phyloP scores from a whole-genome alignment of 2,113 vertebrate genomes.

The Delphinapterus leucas region DNA sequence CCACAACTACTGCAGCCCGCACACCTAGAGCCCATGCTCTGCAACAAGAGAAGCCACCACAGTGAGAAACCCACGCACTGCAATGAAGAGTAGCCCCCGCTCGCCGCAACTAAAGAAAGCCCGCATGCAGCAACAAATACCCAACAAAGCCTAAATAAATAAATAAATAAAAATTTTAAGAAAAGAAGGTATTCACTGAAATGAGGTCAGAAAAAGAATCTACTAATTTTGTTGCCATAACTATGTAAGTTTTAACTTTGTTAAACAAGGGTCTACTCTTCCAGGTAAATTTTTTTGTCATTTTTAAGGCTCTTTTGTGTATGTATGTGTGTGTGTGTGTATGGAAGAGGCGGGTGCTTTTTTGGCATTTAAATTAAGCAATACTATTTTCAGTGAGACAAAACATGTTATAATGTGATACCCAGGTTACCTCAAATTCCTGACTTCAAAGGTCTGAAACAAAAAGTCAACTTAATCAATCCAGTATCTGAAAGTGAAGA shows the following conservation, averaged over 20 bases:
- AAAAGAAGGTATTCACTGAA: not conserved
- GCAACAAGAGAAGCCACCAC: too few relatives aligned
- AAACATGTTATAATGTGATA: conserved; percentile 41
- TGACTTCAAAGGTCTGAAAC: conserved; percentile 14
- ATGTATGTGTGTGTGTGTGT: not conserved
- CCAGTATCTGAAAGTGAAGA: conserved; percentile 42
- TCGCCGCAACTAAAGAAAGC: too few relatives aligned
- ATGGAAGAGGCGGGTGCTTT: not conserved
- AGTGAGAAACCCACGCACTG: too few relatives aligned
- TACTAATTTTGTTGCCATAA: not conserved
- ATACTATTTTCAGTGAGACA: not conserved
- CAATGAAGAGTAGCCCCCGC: too few relatives aligned
- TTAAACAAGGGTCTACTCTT: conserved; percentile 45
- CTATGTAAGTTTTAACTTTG: not conserved
- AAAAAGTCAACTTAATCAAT: conserved; percentile 5
- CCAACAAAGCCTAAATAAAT: too few relatives aligned
- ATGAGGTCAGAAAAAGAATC: not conserved
- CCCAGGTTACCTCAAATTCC: not conserved
- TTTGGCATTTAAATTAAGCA: not conserved
- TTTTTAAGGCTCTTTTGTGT: not conserved
- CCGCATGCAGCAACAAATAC: too few relatives aligned
- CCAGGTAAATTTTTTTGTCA: not conserved
- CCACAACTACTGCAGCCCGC: too few relatives aligned
- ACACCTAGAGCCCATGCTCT: too few relatives aligned
- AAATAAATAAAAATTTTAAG: too few relatives aligned